phyloP scores from a whole-genome alignment of 2,888 invertebrate species.

The Plebejus argus region DNA sequence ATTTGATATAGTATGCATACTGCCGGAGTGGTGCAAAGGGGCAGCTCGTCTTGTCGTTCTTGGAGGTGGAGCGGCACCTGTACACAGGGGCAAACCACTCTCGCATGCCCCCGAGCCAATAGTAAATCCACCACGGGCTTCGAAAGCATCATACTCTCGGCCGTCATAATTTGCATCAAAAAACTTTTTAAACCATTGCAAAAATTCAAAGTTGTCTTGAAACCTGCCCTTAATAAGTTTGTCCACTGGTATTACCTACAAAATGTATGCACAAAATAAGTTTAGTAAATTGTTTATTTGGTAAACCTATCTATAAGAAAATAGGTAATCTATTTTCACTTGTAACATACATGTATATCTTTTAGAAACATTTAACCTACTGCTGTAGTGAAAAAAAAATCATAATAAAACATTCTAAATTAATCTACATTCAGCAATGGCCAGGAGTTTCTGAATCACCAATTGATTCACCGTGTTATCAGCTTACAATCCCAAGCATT shows the following conservation, averaged over 20 bases:
- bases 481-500: not conserved
- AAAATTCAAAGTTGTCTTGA: constrained; percentile 99
- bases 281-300: not conserved
- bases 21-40: constrained; percentile 62
- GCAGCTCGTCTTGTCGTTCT: constrained; percentile 51
- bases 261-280: constrained; percentile 43
- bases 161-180: constrained; percentile 99
- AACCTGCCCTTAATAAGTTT: constrained; percentile 99
- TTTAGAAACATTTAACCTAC: no score
- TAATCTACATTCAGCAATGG: not conserved
- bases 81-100: constrained; percentile 72
- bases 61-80: constrained; percentile 52
- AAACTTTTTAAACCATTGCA: constrained; percentile 99
- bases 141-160: constrained; percentile 95
- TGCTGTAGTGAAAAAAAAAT: no score
- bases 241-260: constrained; percentile 99
- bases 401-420: no score
- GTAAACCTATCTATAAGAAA: not conserved
- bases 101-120: constrained; percentile 87
- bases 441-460: not conserved
- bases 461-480: not conserved
- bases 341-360: not conserved
- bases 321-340: not conserved
- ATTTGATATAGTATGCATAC: constrained; percentile 56
- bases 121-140: constrained; percentile 90